These are phyloP conservation scores for Enteromius thamalakanensis DNA, from an alignment of 2,797 vertebrate species.

Conservation along the genomic window DNA sequence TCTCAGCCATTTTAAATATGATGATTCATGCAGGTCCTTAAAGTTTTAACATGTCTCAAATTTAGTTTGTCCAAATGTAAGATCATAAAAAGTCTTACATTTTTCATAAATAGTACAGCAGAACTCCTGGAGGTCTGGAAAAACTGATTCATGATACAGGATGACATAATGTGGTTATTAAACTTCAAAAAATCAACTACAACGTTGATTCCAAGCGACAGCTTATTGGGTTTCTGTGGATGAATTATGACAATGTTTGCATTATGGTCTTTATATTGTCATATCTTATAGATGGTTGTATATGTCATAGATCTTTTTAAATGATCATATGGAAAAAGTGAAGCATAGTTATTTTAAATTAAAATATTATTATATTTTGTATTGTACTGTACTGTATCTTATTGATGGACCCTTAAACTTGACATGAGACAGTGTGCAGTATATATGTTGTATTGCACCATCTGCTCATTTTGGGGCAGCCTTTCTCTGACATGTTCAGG, in stretches of 20 bases:
- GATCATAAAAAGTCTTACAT: background rate
- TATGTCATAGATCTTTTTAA: background rate
- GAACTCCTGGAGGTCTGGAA: background rate
- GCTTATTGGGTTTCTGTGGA: background rate
- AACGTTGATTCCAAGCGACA: background rate
- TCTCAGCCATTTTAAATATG: background rate
- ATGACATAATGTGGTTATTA: background rate
- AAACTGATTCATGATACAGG: background rate
- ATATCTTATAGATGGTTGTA: background rate
- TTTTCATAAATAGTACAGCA: background rate
- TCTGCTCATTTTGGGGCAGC: background rate
- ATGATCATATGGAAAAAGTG: background rate
- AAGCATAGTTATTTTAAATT: background rate
- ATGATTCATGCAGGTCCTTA: background rate
- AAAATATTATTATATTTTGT: no score
- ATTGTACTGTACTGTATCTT: background rate
- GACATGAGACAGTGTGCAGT: no score
- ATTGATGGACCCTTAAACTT: background rate
- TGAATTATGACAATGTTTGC: background rate
- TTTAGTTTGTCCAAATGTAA: background rate
- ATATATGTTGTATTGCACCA: background rate
- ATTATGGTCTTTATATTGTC: background rate
- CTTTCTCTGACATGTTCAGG: background rate
- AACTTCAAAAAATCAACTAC: background rate
- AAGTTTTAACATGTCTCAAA: background rate